These are phyloP conservation scores for Limonius californicus DNA, from an alignment of 1,140 invertebrate species.

Conservation along the genomic window DNA sequence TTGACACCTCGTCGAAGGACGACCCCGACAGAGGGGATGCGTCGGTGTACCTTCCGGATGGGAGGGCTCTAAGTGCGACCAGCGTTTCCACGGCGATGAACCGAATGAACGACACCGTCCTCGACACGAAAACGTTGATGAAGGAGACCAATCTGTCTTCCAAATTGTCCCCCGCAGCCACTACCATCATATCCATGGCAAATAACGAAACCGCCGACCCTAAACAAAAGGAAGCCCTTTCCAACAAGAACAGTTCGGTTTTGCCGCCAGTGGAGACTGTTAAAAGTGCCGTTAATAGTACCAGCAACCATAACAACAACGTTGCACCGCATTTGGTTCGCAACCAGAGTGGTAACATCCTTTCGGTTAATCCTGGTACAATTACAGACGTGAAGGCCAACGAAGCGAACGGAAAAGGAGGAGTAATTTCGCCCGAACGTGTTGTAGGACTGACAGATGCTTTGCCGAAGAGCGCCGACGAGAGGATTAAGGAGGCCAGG, in stretches of 20 bases:
- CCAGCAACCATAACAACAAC: conserved; percentile 34
- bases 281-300: conserved; percentile 29
- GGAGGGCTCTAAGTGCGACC: conserved; percentile 41
- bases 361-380: background rate
- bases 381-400: background rate
- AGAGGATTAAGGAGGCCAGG: conserved; percentile 33
- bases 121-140: conserved; percentile 43
- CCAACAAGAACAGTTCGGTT: conserved; percentile 25
- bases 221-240: conserved; percentile 27
- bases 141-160: conserved; percentile 39
- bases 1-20: conserved; percentile 22
- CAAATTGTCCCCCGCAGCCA: conserved; percentile 25
- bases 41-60: conserved; percentile 23
- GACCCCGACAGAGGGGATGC: background rate
- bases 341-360: background rate
- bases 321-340: background rate
- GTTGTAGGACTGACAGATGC: conserved; percentile 20
- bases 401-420: background rate
- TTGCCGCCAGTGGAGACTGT: conserved; percentile 20
- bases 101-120: conserved; percentile 46
- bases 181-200: conserved; percentile 28
- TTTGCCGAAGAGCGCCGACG: conserved; percentile 32
- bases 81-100: conserved; percentile 45
- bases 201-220: conserved; percentile 16
- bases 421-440: conserved; percentile 25